Percentiles rank a stretch among this genome's conserved stretches.
Conservation (phyloP, 2,113 vertebrate genomes). For the Brachirus orientalis region DNA sequence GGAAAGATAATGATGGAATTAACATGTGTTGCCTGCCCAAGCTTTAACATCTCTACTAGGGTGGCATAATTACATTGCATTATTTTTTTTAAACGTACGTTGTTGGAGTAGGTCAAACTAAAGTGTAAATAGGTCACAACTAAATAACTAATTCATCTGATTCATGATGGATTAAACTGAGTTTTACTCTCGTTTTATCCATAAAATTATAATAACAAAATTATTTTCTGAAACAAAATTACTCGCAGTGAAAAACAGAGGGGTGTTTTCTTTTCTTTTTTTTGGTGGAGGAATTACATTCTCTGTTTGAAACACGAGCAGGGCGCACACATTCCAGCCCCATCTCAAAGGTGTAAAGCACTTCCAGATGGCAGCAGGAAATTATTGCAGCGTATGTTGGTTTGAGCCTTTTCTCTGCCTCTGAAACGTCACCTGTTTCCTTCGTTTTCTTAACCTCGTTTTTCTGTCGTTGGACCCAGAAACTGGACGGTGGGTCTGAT, state of each 20-base stretch:
- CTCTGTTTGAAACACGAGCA: slow-evolving; percentile 63
- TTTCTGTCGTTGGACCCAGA: slow-evolving; percentile 36
- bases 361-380: slow-evolving; percentile 81
- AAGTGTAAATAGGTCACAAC: no score
- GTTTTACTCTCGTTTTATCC: no score
- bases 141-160: no score
- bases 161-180: no score
- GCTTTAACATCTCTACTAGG: no score
- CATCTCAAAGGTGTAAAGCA: slow-evolving; percentile 81
- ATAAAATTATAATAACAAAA: slow-evolving; percentile 24
- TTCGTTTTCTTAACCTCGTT: slow-evolving; percentile 1
- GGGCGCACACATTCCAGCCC: slow-evolving; percentile 73
- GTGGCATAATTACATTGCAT: no score
- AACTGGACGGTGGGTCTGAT: slow-evolving; percentile 46
- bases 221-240: slow-evolving; percentile 40
- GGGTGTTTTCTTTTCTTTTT: slow-evolving; percentile 2
- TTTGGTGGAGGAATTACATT: slow-evolving; percentile 62
- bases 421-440: slow-evolving; percentile 47
- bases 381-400: slow-evolving; percentile 73
- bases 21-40: no score
- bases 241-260: slow-evolving; percentile 15
- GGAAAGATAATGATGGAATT: no score
- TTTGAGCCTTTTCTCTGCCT: slow-evolving; percentile 52
- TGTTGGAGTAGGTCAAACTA: no score
- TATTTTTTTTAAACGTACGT: no score